These are phyloP conservation scores for Mongoloraphidia duomilia DNA, from an alignment of 2,888 invertebrate genomes.

Conservation along the genomic window DNA sequence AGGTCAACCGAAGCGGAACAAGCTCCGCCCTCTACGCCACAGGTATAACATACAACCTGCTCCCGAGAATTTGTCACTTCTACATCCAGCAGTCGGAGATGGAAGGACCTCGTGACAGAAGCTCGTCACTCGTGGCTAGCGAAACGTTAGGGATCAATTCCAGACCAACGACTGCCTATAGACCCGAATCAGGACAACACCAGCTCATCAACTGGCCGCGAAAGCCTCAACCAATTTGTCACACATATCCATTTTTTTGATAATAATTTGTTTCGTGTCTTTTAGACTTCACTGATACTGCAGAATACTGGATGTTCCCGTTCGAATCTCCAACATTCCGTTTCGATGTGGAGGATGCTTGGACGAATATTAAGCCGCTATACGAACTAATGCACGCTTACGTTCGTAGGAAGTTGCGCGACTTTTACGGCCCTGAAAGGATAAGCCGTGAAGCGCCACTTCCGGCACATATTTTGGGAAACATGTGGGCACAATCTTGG, in stretches of 20 bases:
- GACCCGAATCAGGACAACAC: too few species aligned
- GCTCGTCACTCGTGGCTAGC: too few species aligned
- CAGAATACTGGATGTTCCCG: conserved; percentile 78
- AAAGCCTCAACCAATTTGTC: too few species aligned
- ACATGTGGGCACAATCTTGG: conserved; percentile 87
- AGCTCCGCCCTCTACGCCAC: too few species aligned
- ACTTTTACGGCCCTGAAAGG: conserved; percentile 71
- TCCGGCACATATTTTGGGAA: conserved; percentile 74
- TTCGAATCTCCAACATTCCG: conserved; percentile 68
- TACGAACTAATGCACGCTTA: conserved; percentile 84
- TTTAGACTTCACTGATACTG: conserved; percentile 73
- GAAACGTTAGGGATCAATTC: too few species aligned
- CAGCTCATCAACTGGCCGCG: too few species aligned
- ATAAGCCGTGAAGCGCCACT: conserved; percentile 67
- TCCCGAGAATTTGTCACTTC: too few species aligned
- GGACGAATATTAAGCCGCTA: conserved; percentile 72
- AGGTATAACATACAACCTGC: too few species aligned
- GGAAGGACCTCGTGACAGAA: too few species aligned
- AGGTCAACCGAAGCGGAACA: too few species aligned
- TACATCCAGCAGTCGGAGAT: too few species aligned
- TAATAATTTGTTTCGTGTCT: conserved; percentile 13
- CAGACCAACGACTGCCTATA: too few species aligned
- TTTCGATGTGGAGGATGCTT: conserved; percentile 64
- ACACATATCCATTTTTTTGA: neutral
- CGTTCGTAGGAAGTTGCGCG: conserved; percentile 66